These are phyloP conservation scores for Hirundichthys speculiger DNA, from an alignment of 2,113 vertebrate species.

Conservation along the genomic window DNA sequence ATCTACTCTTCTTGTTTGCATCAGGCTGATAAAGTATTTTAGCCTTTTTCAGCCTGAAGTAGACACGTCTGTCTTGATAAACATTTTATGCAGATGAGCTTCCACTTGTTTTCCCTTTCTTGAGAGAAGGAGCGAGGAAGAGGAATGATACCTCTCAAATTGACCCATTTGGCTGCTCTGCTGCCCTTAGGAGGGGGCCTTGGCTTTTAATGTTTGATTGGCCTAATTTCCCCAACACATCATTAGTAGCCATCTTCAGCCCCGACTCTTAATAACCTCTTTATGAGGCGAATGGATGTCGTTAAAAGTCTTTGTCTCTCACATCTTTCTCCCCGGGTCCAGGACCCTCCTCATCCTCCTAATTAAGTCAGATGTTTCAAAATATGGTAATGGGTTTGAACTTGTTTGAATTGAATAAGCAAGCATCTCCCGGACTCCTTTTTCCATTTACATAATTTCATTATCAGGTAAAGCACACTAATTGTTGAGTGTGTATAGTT, in stretches of 20 bases:
- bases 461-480: constrained; percentile 95
- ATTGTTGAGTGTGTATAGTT: constrained; percentile 68
- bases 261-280: constrained; percentile 99
- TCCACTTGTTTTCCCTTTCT: constrained; percentile 89
- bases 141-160: constrained; percentile 99
- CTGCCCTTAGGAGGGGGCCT: constrained; percentile 94
- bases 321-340: constrained; percentile 72
- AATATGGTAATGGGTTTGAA: constrained; percentile 96
- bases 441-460: constrained; percentile 99
- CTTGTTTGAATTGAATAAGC: constrained; percentile 91
- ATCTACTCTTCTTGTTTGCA: constrained; percentile 45
- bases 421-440: constrained; percentile 84
- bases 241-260: constrained; percentile 95
- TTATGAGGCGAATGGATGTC: constrained; percentile 91
- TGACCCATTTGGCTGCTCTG: constrained; percentile 99
- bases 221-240: constrained; percentile 99
- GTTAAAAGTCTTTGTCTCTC: constrained; percentile 84
- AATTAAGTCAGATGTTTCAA: constrained; percentile 99
- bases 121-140: constrained; percentile 60
- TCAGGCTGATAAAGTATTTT: constrained; percentile 78
- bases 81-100: constrained; percentile 90
- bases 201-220: constrained; percentile 99
- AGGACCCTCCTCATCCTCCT: constrained; percentile 76
- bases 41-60: constrained; percentile 84
- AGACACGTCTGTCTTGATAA: constrained; percentile 90